Evolutionary conservation across 2,797 vertebrate species (phyloP).

Genomic region (Mus minutoides): DNA sequence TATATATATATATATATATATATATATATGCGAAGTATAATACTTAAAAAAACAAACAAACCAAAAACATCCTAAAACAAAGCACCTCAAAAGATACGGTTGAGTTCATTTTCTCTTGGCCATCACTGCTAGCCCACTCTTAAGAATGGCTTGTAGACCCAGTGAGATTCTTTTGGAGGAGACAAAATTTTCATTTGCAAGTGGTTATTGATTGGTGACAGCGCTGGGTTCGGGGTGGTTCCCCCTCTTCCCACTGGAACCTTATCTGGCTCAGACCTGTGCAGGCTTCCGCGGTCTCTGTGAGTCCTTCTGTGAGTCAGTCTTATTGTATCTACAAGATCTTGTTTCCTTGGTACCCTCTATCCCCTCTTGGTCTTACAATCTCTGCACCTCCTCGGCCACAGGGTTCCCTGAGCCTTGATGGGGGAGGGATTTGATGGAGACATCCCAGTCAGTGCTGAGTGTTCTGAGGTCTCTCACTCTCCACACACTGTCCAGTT

Average conservation of each 20-base stretch:
- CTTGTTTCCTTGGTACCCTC: not conserved
- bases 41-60: too few species aligned
- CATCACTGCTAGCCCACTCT: not conserved
- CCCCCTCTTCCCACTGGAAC: not conserved
- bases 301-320: not conserved
- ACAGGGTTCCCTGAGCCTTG: not conserved
- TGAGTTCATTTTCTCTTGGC: not conserved
- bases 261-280: not conserved
- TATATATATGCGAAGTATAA: not conserved
- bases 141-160: not conserved
- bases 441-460: too few species aligned
- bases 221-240: not conserved
- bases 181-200: not conserved
- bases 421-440: not conserved
- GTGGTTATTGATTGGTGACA: not conserved
- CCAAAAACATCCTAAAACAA: not conserved
- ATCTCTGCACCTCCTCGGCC: not conserved
- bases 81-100: not conserved
- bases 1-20: too few species aligned
- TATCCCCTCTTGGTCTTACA: not conserved
- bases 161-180: not conserved
- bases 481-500: not conserved
- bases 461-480: not conserved
- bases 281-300: not conserved
- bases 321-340: not conserved